Conservation (phyloP, 2,888 invertebrate genomes). For the Branchipolynoe longqiensis region DNA sequence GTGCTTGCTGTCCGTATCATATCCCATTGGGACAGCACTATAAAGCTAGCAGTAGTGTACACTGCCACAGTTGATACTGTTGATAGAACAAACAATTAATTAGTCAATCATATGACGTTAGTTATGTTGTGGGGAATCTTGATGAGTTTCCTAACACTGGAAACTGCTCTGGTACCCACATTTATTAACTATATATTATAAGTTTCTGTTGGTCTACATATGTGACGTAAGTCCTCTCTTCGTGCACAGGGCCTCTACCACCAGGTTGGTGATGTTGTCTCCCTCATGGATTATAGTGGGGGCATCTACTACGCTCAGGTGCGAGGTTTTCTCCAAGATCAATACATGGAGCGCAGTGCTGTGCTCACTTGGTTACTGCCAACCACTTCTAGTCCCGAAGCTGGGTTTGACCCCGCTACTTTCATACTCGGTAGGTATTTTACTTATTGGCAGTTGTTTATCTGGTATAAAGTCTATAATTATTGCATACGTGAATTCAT, state of each 20-base stretch:
- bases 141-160: too few species aligned
- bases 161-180: too few species aligned
- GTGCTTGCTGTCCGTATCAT: too few species aligned
- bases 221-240: neutral
- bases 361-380: constrained; percentile 95
- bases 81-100: too few species aligned
- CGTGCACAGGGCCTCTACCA: constrained; percentile 85
- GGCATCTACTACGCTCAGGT: constrained; percentile 94
- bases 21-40: too few species aligned
- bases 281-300: constrained; percentile 87
- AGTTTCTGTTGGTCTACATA: neutral
- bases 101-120: too few species aligned
- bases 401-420: constrained; percentile 92
- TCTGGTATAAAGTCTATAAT: too few species aligned
- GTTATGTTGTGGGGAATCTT: too few species aligned
- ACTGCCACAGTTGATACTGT: too few species aligned
- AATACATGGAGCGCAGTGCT: constrained; percentile 96
- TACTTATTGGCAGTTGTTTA: too few species aligned
- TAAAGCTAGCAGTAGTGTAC: too few species aligned
- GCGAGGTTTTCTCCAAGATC: constrained; percentile 93
- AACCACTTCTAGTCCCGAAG: constrained; percentile 89
- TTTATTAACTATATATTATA: neutral
- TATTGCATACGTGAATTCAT: too few species aligned
- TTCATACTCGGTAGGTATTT: constrained; percentile 91
- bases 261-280: constrained; percentile 95